Percentiles rank a stretch among this genome's conserved stretches.
These are phyloP conservation scores for Sebastes matsubarae DNA, from an alignment of 2,797 vertebrate genomes.

Conservation along the genomic window DNA sequence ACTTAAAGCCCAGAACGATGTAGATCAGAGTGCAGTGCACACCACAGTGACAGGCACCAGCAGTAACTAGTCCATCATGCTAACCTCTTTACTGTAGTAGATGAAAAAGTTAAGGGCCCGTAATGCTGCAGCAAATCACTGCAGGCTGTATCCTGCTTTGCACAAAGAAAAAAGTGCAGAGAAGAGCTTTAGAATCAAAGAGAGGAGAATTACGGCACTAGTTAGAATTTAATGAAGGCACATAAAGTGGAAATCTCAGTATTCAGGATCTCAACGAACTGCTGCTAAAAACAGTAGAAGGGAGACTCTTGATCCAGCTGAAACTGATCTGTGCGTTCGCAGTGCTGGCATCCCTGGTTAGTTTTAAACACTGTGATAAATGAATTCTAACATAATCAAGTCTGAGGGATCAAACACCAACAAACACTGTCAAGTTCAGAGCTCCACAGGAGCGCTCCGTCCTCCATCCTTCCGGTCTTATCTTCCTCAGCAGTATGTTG, in stretches of 20 bases:
- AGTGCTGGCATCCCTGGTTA: conserved; percentile 20
- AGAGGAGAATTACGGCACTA: conserved; percentile 43
- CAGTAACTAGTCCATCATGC: conserved; percentile 68
- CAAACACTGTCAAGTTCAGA: conserved; percentile 12
- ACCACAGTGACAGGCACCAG: conserved; percentile 74
- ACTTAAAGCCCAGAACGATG: conserved; percentile 74
- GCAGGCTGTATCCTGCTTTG: conserved; percentile 36
- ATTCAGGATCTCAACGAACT: conserved; percentile 42
- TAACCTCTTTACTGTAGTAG: conserved; percentile 58
- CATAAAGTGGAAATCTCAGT: conserved; percentile 57
- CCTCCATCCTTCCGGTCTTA: conserved; percentile 30
- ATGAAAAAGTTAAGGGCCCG: conserved; percentile 50
- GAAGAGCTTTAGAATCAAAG: conserved; percentile 59
- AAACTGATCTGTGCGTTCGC: conserved; percentile 28
- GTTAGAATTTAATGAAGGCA: conserved; percentile 69
- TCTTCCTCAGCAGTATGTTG: conserved; percentile 43
- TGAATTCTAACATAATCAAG: conserved; percentile 26
- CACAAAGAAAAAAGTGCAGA: conserved; percentile 24
- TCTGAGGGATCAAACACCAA: conserved; percentile 20
- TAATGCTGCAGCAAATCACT: conserved; percentile 47
- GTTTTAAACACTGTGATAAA: conserved; percentile 36
- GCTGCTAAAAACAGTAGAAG: conserved; percentile 24
- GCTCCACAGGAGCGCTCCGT: neutral
- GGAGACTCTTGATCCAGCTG: conserved; percentile 12
- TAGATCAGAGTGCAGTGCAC: conserved; percentile 73